Evolutionary conservation across 2,888 invertebrate genomes (phyloP).

Genomic region (Dimorphilus gyrociliatus): DNA sequence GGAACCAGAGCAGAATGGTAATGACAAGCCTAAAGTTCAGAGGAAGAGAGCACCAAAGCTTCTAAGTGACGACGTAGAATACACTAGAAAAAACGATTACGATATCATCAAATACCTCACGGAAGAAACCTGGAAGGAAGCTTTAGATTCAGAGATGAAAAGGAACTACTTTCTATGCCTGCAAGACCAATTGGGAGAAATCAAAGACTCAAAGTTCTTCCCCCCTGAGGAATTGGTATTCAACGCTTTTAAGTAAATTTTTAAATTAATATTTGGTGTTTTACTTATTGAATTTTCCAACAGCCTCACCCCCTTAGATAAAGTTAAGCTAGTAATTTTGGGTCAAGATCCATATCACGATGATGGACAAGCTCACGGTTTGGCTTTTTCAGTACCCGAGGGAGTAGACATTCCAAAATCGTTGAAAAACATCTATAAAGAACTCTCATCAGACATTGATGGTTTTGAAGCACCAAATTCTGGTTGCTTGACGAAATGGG

Average conservation of each 20-base stretch:
- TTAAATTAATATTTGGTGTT: too few relatives aligned
- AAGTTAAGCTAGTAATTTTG: conserved; percentile 28
- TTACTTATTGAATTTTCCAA: too few relatives aligned
- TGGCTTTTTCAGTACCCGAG: conserved; percentile 26
- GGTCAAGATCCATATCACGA: conserved; percentile 35
- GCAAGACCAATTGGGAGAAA: conserved; percentile 16
- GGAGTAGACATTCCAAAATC: conserved; percentile 20
- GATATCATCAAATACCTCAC: conserved; percentile 7
- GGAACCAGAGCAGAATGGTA: too few relatives aligned
- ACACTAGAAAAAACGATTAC: too few relatives aligned
- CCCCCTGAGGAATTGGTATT: conserved; percentile 36
- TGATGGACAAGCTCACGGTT: conserved; percentile 29
- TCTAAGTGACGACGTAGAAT: too few relatives aligned
- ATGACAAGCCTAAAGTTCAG: too few relatives aligned
- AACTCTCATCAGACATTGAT: conserved; percentile 41
- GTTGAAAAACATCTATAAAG: conserved; percentile 37
- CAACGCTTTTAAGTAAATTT: conserved; percentile 37
- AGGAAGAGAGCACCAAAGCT: too few relatives aligned
- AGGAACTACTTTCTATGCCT: conserved; percentile 24
- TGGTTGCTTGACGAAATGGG: conserved; percentile 26
- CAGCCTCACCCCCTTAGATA: conserved; percentile 27
- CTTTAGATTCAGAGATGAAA: conserved; percentile 19
- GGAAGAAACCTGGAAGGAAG: conserved; percentile 15
- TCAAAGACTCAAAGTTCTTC: conserved; percentile 21
- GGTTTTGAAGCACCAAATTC: conserved; percentile 19